Evolutionary conservation across 2,797 vertebrate genomes (phyloP).

Genomic region (Tachyglossus aculeatus): DNA sequence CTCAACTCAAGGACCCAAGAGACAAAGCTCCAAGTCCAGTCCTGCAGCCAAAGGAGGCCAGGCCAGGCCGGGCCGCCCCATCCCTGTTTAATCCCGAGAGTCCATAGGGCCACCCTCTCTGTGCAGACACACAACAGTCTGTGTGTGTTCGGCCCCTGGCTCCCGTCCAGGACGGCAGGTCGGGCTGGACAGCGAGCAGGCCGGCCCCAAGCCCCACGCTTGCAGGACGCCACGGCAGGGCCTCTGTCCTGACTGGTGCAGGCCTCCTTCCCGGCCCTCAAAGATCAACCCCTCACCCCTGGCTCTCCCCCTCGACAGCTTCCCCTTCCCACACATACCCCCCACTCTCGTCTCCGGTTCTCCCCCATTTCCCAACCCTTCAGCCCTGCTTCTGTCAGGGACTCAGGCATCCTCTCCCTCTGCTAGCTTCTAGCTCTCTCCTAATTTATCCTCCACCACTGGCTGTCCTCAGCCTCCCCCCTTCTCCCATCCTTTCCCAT

Average conservation of each 20-base stretch:
- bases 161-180: conserved; percentile 80
- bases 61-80: not conserved
- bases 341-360: too few relatives aligned
- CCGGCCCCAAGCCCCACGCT: not conserved
- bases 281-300: not conserved
- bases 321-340: not conserved
- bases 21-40: not conserved
- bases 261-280: not conserved
- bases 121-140: conserved; percentile 81
- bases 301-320: too few relatives aligned
- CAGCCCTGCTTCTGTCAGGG: too few relatives aligned
- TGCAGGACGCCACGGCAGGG: not conserved
- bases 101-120: not conserved
- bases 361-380: too few relatives aligned
- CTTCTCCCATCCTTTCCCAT: too few relatives aligned
- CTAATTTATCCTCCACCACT: too few relatives aligned
- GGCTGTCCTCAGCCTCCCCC: too few relatives aligned
- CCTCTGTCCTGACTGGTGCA: not conserved
- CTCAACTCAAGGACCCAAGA: not conserved
- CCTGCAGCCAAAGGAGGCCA: not conserved
- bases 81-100: not conserved
- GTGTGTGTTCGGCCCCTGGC: conserved; percentile 69
- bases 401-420: too few relatives aligned
- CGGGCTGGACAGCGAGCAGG: not conserved
- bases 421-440: too few relatives aligned